Evolutionary conservation across 2,113 vertebrate species (phyloP).

Genomic region (Sminthopsis crassicaudata): DNA sequence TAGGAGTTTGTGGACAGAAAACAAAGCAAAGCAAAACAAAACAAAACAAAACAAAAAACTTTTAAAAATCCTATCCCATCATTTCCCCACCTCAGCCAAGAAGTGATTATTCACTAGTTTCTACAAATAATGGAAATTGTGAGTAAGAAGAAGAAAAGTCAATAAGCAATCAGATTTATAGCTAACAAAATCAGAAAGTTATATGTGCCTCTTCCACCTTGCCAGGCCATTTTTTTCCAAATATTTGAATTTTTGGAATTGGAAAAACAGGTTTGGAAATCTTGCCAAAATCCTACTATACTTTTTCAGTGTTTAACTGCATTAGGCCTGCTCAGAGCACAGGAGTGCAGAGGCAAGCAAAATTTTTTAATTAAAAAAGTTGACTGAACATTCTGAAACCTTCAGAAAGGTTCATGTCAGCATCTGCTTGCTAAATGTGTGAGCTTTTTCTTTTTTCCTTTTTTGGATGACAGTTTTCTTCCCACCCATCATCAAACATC

Average conservation of each 20-base stretch:
- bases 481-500: slow-evolving; percentile 59
- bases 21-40: too few species aligned
- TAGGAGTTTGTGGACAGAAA: not conserved
- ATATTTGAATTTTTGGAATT: slow-evolving; percentile 16
- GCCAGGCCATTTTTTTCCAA: slow-evolving; percentile 21
- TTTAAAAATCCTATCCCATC: not conserved
- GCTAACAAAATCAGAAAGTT: slow-evolving; percentile 29
- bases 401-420: slow-evolving; percentile 58
- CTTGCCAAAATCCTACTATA: slow-evolving; percentile 42
- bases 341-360: slow-evolving; percentile 67
- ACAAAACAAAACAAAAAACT: not conserved
- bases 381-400: slow-evolving; percentile 55
- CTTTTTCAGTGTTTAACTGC: slow-evolving; percentile 54
- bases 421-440: slow-evolving; percentile 44
- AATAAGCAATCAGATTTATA: not conserved
- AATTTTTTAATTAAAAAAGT: slow-evolving; percentile 62
- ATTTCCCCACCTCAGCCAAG: not conserved
- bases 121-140: not conserved
- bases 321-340: slow-evolving; percentile 51
- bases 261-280: slow-evolving; percentile 43
- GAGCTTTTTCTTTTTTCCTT: not conserved
- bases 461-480: slow-evolving; percentile 34
- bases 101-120: not conserved
- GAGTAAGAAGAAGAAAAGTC: not conserved
- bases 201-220: slow-evolving; percentile 13